Conservation (phyloP, 2,888 invertebrate genomes). For the Sialis fuliginosa region DNA sequence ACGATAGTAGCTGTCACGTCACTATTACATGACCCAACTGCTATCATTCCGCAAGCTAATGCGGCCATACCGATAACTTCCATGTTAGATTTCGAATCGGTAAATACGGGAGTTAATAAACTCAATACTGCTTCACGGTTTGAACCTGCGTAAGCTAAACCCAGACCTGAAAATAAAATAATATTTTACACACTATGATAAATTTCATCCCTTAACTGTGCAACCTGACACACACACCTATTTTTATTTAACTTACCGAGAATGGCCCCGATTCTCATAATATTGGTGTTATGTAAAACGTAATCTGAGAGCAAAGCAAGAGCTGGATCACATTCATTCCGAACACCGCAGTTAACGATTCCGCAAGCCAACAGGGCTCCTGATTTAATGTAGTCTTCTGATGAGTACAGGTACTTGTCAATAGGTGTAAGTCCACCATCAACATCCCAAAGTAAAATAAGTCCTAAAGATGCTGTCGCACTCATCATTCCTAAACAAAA, state of each 20-base stretch:
- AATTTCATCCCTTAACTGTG: too few species aligned
- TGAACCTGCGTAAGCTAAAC: slow-evolving; percentile 59
- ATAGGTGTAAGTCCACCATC: slow-evolving; percentile 62
- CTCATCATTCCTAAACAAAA: slow-evolving; percentile 2
- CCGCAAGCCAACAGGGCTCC: slow-evolving; percentile 63
- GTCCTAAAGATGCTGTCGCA: slow-evolving; percentile 26
- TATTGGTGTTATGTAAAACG: slow-evolving; percentile 40
- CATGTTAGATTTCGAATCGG: slow-evolving; percentile 41
- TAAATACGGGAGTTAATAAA: slow-evolving; percentile 41
- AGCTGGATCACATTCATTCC: slow-evolving; percentile 64
- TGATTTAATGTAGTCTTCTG: slow-evolving; percentile 58
- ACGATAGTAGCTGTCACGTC: slow-evolving; percentile 44
- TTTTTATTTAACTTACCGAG: slow-evolving; percentile 13
- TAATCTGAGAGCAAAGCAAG: slow-evolving; percentile 56
- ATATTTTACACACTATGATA: not conserved
- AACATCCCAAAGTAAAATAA: slow-evolving; percentile 44
- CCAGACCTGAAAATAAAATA: slow-evolving; percentile 26
- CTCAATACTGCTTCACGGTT: slow-evolving; percentile 45
- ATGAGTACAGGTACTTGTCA: slow-evolving; percentile 62
- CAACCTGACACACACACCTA: too few species aligned
- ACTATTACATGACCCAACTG: slow-evolving; percentile 50
- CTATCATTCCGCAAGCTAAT: slow-evolving; percentile 53
- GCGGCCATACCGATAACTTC: slow-evolving; percentile 53
- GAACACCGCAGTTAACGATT: slow-evolving; percentile 58
- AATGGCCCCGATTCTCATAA: slow-evolving; percentile 48